Evolutionary conservation across 2,888 invertebrate species (phyloP).

Genomic region (Thymelicus lineola): DNA sequence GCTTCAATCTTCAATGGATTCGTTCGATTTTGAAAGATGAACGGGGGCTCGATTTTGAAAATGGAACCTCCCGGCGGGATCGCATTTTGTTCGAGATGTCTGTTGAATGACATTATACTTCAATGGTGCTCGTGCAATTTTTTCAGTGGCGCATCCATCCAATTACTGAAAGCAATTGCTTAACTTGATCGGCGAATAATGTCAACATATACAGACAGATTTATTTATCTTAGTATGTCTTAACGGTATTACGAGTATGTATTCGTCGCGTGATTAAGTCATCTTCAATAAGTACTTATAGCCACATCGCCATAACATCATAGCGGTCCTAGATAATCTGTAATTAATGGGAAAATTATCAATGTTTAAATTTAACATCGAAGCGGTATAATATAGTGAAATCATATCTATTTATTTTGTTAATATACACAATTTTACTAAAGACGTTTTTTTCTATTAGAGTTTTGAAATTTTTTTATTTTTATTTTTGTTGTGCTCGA

Average conservation of each 20-base stretch:
- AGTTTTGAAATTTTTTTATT: background rate
- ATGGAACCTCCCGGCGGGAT: too few relatives aligned
- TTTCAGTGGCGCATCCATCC: too few relatives aligned
- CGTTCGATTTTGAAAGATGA: too few relatives aligned
- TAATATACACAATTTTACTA: background rate
- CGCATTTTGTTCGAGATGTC: too few relatives aligned
- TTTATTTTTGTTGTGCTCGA: background rate
- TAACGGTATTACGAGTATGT: background rate
- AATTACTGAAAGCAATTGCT: too few relatives aligned
- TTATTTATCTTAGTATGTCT: background rate
- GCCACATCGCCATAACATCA: background rate
- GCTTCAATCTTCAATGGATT: too few relatives aligned
- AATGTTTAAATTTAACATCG: background rate
- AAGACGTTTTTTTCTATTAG: background rate
- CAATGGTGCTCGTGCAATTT: too few relatives aligned
- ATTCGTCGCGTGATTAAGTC: conserved; percentile 4
- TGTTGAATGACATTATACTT: too few relatives aligned
- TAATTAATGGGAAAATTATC: conserved; percentile 14
- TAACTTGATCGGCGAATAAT: too few relatives aligned
- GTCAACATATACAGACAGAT: background rate
- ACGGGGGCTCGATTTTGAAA: too few relatives aligned
- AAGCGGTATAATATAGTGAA: background rate
- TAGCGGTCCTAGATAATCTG: background rate
- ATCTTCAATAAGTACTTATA: background rate
- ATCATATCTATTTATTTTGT: background rate